Percentiles rank a stretch among this genome's conserved stretches.
phyloP scores from a whole-genome alignment of 2,113 vertebrate genomes.

The Prietella phreatophila region DNA sequence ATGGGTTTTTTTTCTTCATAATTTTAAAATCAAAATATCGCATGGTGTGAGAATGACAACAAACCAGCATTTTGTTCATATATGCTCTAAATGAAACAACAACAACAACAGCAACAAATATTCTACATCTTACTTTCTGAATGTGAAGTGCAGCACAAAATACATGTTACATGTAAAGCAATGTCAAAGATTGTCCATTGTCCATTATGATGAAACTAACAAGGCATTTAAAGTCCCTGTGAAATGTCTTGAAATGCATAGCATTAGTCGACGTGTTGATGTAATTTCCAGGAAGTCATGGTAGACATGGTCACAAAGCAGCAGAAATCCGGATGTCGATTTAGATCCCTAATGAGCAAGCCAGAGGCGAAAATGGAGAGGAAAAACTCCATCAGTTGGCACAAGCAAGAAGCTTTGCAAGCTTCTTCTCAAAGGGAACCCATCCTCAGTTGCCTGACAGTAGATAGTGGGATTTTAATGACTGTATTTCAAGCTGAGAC shows the following conservation, averaged over 20 bases:
- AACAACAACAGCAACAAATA: too few species aligned
- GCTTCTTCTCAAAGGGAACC: background rate
- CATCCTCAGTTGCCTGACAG: background rate
- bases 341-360: background rate
- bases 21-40: background rate
- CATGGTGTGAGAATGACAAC: background rate
- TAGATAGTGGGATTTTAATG: conserved; percentile 6
- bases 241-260: too few species aligned
- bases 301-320: conserved; percentile 6
- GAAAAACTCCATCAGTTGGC: background rate
- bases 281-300: too few species aligned
- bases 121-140: background rate
- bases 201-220: background rate
- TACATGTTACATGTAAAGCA: background rate
- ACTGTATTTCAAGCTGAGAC: background rate
- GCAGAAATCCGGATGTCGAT: background rate
- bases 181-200: background rate
- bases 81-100: background rate
- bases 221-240: background rate
- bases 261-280: too few species aligned
- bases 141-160: background rate
- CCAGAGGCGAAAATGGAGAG: background rate
- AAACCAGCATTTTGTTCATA: background rate
- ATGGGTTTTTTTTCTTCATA: background rate
- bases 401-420: background rate